These are phyloP conservation scores for Acridotheres tristis DNA, from an alignment of 2,797 vertebrate genomes.

Conservation along the genomic window DNA sequence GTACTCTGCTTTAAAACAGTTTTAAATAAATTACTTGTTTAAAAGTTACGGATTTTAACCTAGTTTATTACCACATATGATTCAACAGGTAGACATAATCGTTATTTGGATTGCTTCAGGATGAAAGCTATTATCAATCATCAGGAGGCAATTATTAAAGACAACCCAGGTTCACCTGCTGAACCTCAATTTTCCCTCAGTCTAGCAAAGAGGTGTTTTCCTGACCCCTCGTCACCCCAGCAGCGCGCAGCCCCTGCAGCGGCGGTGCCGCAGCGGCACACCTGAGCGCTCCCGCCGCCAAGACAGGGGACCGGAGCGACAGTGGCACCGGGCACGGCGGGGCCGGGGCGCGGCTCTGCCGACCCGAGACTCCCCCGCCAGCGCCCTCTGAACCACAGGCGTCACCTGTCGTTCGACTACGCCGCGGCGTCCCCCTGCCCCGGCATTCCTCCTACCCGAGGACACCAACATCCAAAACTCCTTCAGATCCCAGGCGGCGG, in stretches of 20 bases:
- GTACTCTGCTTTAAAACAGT: background rate
- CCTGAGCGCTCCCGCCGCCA: fast-evolving
- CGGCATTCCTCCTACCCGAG: fast-evolving
- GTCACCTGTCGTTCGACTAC: background rate
- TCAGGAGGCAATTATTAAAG: background rate
- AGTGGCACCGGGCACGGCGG: fast-evolving
- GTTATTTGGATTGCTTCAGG: background rate
- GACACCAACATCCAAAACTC: background rate
- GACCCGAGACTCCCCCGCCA: background rate
- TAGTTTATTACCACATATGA: background rate
- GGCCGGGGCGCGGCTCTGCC: background rate
- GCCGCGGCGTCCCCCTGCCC: background rate
- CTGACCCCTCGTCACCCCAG: background rate
- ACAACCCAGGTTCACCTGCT: background rate
- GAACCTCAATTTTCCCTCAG: background rate
- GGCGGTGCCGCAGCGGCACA: fast-evolving
- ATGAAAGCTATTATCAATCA: background rate
- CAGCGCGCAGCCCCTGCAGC: fast-evolving
- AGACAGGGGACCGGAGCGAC: background rate
- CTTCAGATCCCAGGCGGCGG: fast-evolving
- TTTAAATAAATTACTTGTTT: background rate
- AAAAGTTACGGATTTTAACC: background rate
- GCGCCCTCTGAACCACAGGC: fast-evolving
- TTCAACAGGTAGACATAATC: background rate
- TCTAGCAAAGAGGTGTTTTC: too few species aligned